Conservation (phyloP, 1,140 invertebrate species). For the Drosophila trapezifrons region DNA sequence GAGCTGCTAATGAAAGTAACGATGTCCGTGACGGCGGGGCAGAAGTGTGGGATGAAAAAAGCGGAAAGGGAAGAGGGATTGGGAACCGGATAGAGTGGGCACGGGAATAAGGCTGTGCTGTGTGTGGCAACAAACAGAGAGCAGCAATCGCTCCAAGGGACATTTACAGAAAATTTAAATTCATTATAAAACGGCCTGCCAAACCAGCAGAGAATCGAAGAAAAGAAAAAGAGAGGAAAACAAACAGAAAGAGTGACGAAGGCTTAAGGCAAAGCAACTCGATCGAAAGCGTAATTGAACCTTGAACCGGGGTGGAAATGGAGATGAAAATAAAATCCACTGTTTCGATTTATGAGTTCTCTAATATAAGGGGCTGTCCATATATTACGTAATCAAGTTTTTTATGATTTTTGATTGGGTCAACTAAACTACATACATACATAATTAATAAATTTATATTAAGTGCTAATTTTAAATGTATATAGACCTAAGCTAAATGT, state of each 20-base stretch:
- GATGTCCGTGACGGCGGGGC: slow-evolving; percentile 21
- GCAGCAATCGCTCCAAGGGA: slow-evolving; percentile 35
- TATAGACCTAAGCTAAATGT: too few relatives aligned
- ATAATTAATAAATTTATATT: too few relatives aligned
- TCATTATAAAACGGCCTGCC: slow-evolving; percentile 34
- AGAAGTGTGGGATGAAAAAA: slow-evolving; percentile 5
- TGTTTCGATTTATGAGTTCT: too few relatives aligned
- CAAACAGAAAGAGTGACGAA: not conserved
- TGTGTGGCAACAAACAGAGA: slow-evolving; percentile 9
- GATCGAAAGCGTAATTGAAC: slow-evolving; percentile 8
- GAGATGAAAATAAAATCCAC: not conserved
- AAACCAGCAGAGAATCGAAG: not conserved
- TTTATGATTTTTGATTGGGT: too few relatives aligned
- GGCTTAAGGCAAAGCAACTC: not conserved
- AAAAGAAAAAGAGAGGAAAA: not conserved
- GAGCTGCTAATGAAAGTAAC: slow-evolving; percentile 65
- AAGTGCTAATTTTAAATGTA: too few relatives aligned
- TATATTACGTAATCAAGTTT: too few relatives aligned
- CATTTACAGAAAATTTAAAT: slow-evolving; percentile 56
- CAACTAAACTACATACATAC: too few relatives aligned
- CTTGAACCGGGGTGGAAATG: not conserved
- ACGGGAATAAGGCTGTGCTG: not conserved
- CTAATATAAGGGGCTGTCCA: too few relatives aligned
- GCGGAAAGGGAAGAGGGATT: not conserved
- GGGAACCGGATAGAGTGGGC: not conserved